Conservation (phyloP, 2,113 vertebrate genomes). For the Orthonyx spaldingii region DNA sequence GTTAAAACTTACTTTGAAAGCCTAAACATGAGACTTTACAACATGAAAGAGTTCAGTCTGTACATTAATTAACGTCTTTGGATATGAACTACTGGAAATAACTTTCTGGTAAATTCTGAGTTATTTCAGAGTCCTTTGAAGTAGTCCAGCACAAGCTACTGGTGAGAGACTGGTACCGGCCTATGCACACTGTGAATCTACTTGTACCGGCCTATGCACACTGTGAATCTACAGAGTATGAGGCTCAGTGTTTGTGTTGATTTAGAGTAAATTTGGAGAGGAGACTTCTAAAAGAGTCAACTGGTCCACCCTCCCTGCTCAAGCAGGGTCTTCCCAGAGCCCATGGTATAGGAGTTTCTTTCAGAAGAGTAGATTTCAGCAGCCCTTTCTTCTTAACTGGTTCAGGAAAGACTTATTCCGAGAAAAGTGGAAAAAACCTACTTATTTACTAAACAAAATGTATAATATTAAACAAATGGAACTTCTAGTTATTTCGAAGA, state of each 20-base stretch:
- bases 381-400: too few relatives aligned
- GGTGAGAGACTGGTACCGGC: not conserved
- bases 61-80: not conserved
- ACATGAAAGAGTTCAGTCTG: not conserved
- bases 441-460: too few relatives aligned
- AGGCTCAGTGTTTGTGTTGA: not conserved
- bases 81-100: not conserved
- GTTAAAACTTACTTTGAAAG: not conserved
- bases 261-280: too few relatives aligned
- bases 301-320: too few relatives aligned
- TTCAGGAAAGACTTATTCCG: too few relatives aligned
- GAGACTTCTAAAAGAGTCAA: too few relatives aligned
- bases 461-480: too few relatives aligned
- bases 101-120: not conserved
- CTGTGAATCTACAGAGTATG: not conserved
- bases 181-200: not conserved
- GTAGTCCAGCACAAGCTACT: not conserved
- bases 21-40: not conserved
- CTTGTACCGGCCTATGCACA: fast-evolving
- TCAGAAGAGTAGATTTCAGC: too few relatives aligned
- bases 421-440: too few relatives aligned
- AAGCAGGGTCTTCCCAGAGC: too few relatives aligned
- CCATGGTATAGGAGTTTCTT: too few relatives aligned
- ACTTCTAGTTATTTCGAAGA: too few relatives aligned
- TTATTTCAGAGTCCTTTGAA: not conserved